A percentile compares a stretch with the other conserved stretches of the same genome.
Conservation (phyloP, 2,888 invertebrate genomes). For the Ichneumoninae sp. region DNA sequence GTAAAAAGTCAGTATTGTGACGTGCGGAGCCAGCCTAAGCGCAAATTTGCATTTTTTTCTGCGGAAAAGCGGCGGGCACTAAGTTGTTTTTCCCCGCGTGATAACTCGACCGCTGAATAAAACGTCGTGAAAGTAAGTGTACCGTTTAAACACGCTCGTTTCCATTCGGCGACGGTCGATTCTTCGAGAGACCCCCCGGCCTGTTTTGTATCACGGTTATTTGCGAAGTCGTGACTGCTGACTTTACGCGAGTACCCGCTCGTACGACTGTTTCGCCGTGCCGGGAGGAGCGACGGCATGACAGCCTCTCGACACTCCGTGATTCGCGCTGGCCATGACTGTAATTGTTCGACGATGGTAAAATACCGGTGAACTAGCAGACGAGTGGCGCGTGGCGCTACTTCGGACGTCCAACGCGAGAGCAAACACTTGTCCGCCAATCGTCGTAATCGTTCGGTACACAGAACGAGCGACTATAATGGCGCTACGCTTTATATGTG, state of each 20-base stretch:
- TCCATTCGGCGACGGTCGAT: constrained; percentile 20
- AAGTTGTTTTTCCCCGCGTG: too few species aligned
- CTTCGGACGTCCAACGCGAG: constrained; percentile 2
- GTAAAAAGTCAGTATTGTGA: too few species aligned
- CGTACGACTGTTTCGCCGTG: not conserved
- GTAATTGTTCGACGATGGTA: constrained; percentile 45
- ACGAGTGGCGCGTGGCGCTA: constrained; percentile 20
- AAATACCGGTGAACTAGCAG: not conserved
- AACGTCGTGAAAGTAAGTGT: not conserved
- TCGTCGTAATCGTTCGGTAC: constrained; percentile 26
- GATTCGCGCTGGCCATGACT: constrained; percentile 28
- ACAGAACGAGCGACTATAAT: constrained; percentile 26
- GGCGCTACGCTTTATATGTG: not conserved
- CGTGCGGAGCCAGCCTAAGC: too few species aligned
- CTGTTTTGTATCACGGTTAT: not conserved
- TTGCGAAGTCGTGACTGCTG: not conserved
- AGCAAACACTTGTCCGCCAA: constrained; percentile 20
- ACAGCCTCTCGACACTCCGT: constrained; percentile 6
- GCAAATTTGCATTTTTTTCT: too few species aligned
- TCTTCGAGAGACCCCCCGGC: not conserved
- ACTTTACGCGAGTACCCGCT: not conserved
- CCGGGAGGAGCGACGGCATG: too few species aligned
- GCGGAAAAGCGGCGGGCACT: too few species aligned
- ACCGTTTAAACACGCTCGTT: not conserved
- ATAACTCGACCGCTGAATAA: too few species aligned